These are phyloP conservation scores for Lonchura striata DNA, from an alignment of 2,113 vertebrate species.

Conservation along the genomic window DNA sequence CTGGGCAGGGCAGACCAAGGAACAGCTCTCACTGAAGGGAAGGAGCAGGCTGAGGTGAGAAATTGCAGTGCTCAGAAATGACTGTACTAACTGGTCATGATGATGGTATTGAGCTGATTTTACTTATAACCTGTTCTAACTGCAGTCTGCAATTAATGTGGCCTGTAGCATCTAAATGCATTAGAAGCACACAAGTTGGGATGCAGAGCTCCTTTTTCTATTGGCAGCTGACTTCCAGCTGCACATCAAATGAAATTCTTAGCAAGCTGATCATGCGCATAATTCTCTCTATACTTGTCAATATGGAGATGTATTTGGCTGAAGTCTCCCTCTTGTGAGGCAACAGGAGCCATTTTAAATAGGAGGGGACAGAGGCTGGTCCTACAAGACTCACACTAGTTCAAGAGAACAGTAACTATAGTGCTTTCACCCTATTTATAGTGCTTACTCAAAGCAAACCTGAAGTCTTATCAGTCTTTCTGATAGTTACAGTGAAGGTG, in stretches of 20 bases:
- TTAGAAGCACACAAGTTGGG: not conserved
- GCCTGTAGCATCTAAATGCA: not conserved
- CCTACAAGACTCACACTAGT: not conserved
- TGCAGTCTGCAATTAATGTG: not conserved
- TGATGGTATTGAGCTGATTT: not conserved
- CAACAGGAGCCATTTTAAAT: constrained; percentile 12
- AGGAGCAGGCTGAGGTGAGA: not conserved
- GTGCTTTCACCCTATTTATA: not conserved
- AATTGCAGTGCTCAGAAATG: not conserved
- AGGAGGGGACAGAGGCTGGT: not conserved
- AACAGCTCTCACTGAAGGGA: not conserved
- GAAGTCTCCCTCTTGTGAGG: not conserved
- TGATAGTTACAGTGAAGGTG: not conserved
- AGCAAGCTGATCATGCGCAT: not conserved
- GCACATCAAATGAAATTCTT: not conserved
- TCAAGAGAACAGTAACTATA: not conserved
- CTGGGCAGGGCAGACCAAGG: constrained; percentile 7
- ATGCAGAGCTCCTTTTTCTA: not conserved
- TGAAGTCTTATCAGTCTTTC: not conserved
- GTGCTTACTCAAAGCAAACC: not conserved
- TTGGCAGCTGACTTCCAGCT: not conserved
- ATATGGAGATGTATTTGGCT: not conserved
- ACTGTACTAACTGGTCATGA: not conserved
- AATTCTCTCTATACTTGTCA: not conserved
- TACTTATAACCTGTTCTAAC: not conserved